Base-by-base conservation (phyloP, 2,113 vertebrate genomes). In the Muscicapa adusta region DNA sequence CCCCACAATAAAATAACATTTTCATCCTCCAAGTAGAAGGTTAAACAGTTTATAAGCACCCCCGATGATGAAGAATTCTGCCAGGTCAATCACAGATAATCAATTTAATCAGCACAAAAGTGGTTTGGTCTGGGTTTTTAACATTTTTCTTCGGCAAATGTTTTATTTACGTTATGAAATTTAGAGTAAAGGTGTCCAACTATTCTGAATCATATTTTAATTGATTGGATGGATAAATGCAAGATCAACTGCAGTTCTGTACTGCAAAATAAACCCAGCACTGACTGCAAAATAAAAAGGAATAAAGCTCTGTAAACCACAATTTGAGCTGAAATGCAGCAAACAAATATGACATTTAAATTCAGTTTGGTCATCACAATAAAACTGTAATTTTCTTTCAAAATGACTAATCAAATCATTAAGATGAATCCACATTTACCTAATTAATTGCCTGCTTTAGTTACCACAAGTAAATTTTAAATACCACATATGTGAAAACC, bases 371-470 rank as follows among this genome's bases (percentile, higher is more conserved):
- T 28, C 74, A 87, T 57, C 66, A 61, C 26, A 83, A n/a, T 36
- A 33, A 84, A 91, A 72, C 22, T 4, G 12, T 16, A 26, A 57
- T 84, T 94, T 79, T 54, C 23, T 62, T 72, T 74, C 60, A 4
- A 38, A 79, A 56, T 71, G 5, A 60, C 45, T 88, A 57, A 45
- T 17, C 50, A 68, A 88, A 36, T 60, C 0, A 51, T 51, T 65
- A 68, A 74, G 43, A 65, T 38, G 51, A 89, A 80, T 9, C 15
- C 73, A 73, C 42, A 22, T 91, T 88, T 73, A 67, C 51, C 58
- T 94, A 91, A 91, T 91, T 96, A 94, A 95, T 76, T 94, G 43
- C 18, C 81, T 91, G 51, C 47, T 94, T 62, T 85, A 29, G 22
- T 85, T 71, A 43, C 53, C 79, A 82, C 61, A 60, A 62, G 75